Conservation (phyloP, 2,797 vertebrate genomes). For the Linurgus olivaceus region DNA sequence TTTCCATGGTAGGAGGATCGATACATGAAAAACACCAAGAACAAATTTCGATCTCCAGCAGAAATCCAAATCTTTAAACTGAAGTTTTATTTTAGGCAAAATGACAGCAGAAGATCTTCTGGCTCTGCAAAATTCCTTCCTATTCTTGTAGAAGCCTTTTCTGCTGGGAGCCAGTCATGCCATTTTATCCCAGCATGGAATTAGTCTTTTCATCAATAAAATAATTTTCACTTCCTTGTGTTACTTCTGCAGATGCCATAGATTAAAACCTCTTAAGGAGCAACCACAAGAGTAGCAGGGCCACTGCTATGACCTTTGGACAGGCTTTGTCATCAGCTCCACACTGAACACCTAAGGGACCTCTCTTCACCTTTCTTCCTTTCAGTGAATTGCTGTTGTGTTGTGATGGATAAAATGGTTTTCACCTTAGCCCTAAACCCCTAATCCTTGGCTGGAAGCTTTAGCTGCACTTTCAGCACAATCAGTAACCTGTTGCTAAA, state of each 20-base stretch:
- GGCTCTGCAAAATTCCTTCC: neutral
- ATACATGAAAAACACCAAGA: neutral
- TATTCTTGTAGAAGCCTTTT: neutral
- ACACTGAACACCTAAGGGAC: neutral
- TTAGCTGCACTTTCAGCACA: neutral
- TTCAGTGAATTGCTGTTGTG: neutral
- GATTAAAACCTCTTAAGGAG: neutral
- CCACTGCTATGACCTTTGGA: neutral
- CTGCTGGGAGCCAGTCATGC: neutral
- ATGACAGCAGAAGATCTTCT: neutral
- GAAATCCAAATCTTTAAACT: neutral
- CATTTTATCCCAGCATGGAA: neutral
- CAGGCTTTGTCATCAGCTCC: neutral
- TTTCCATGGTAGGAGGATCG: neutral
- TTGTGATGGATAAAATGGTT: neutral
- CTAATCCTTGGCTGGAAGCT: neutral
- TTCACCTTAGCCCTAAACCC: neutral
- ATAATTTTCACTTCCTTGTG: neutral
- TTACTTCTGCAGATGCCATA: neutral
- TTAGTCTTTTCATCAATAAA: neutral
- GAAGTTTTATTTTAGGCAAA: neutral
- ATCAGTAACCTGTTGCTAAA: neutral
- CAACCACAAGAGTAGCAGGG: neutral
- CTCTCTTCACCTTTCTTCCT: neutral
- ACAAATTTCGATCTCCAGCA: neutral